Conservation (phyloP, 2,113 vertebrate genomes). For the Cricetomys ansorgei region DNA sequence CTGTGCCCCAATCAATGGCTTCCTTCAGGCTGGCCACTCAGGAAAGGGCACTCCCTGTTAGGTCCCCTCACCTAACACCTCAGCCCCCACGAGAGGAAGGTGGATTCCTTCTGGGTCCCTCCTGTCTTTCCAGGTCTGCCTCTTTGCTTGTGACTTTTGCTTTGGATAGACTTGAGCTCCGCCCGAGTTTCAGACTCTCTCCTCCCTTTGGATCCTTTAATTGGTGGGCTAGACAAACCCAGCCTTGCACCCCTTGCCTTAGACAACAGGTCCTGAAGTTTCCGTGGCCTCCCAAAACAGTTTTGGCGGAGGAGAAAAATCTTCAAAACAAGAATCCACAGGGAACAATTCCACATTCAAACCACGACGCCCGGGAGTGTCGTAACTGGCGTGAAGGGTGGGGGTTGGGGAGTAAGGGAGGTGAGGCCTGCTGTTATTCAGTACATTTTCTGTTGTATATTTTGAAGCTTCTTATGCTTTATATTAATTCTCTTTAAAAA, state of each 20-base stretch:
- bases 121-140: not conserved
- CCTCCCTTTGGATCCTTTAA: not conserved
- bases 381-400: too few species aligned
- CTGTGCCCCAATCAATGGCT: not conserved
- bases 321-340: not conserved
- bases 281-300: not conserved
- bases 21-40: not conserved
- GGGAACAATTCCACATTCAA: not conserved
- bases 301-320: not conserved
- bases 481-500: constrained; percentile 3
- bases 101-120: not conserved
- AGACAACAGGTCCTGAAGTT: not conserved
- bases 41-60: not conserved
- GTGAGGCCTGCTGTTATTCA: not conserved
- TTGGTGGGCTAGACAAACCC: not conserved
- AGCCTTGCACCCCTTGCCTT: not conserved
- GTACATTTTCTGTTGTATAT: not conserved
- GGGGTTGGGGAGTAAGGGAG: not conserved
- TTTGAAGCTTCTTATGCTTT: not conserved
- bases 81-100: not conserved
- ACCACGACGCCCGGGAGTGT: not conserved
- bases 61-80: not conserved
- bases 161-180: not conserved
- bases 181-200: not conserved
- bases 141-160: not conserved